A percentile compares a stretch with the other conserved stretches of the same genome.
phyloP scores from a whole-genome alignment of 2,888 invertebrate genomes.

The Chouioia cunea region DNA sequence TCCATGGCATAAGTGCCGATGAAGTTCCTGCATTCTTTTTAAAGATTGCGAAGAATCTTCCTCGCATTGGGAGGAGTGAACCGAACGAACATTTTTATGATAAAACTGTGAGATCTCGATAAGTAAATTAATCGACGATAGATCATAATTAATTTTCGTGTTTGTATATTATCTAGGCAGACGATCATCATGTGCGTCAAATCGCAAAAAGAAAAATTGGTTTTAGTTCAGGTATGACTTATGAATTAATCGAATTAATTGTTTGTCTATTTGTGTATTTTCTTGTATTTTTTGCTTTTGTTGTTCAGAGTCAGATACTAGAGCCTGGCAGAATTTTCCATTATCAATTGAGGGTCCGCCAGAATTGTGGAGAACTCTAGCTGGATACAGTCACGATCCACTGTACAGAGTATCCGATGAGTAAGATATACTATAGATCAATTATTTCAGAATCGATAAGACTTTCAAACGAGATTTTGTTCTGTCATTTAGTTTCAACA shows the following conservation, averaged over 20 bases:
- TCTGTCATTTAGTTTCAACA: slow-evolving; percentile 43
- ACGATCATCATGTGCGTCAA: background rate
- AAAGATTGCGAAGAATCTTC: slow-evolving; percentile 64
- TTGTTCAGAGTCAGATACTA: slow-evolving; percentile 47
- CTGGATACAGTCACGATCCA: slow-evolving; percentile 57
- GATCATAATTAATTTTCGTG: background rate
- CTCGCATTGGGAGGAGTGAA: slow-evolving; percentile 43
- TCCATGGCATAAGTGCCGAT: slow-evolving; percentile 50
- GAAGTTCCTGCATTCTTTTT: slow-evolving; percentile 63
- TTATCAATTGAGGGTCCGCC: slow-evolving; percentile 62
- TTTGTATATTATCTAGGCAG: background rate
- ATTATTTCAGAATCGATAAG: slow-evolving; percentile 2
- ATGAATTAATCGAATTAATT: background rate
- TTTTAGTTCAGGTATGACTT: slow-evolving; percentile 27
- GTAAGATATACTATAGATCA: slow-evolving; percentile 46
- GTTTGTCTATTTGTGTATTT: background rate
- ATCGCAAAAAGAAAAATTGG: slow-evolving; percentile 33
- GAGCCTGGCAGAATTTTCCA: slow-evolving; percentile 61
- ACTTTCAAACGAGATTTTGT: slow-evolving; percentile 11
- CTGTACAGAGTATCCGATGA: slow-evolving; percentile 51
- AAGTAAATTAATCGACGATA: too few species aligned
- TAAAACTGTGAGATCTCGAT: slow-evolving; percentile 24
- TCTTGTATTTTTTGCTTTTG: background rate
- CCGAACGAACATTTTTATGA: background rate
- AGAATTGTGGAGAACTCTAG: slow-evolving; percentile 62